A percentile compares a stretch with the other conserved stretches of the same genome.
phyloP scores from a whole-genome alignment of 2,113 vertebrate genomes.

The Toxostoma redivivum region DNA sequence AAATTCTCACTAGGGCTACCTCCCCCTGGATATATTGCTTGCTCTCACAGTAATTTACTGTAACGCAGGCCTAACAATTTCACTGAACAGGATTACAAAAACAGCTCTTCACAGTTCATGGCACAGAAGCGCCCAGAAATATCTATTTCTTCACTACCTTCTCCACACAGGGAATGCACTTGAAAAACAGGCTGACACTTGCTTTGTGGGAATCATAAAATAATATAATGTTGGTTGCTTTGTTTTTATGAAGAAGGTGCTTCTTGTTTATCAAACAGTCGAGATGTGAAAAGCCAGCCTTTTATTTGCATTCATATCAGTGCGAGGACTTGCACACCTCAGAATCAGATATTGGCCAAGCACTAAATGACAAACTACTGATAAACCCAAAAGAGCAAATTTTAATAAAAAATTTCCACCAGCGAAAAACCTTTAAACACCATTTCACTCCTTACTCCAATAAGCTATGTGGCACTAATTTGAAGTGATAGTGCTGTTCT shows the following conservation, averaged over 20 bases:
- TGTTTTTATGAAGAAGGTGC: not conserved
- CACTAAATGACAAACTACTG: not conserved
- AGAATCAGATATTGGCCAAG: not conserved
- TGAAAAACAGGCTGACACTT: not conserved
- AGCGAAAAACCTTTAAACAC: constrained; percentile 18
- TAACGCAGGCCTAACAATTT: not conserved
- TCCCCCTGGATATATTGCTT: not conserved
- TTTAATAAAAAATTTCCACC: not conserved
- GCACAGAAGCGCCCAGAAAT: constrained; percentile 15
- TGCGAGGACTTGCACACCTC: not conserved
- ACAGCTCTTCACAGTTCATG: not conserved
- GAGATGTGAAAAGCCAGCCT: not conserved
- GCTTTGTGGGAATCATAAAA: not conserved
- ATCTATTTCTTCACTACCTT: not conserved
- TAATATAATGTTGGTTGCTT: not conserved
- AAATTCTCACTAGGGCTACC: not conserved
- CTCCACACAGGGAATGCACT: not conserved
- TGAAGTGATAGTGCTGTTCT: constrained; percentile 52
- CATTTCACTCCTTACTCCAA: not conserved
- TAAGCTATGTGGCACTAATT: constrained; percentile 49
- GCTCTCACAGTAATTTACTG: not conserved
- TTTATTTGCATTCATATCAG: not conserved
- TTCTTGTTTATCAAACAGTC: not conserved
- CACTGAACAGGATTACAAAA: not conserved
- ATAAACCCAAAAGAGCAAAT: not conserved